Percentiles rank a stretch among this genome's conserved stretches.
phyloP scores from a whole-genome alignment of 2,113 vertebrate species.

The Pachypanchax playfairii region DNA sequence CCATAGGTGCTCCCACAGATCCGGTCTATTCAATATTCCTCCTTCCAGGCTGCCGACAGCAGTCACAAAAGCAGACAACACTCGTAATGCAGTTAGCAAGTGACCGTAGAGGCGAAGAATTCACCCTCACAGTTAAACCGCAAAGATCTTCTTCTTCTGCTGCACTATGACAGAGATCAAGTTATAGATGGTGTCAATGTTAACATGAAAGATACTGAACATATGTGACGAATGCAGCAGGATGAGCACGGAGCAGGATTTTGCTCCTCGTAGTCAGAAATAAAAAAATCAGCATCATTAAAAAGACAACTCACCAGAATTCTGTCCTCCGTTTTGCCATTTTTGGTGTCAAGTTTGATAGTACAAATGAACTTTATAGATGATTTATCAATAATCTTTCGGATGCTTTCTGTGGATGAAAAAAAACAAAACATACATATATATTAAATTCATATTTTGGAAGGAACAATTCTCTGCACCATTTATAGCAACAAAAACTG shows the following conservation, averaged over 20 bases:
- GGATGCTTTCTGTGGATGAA: slow-evolving; percentile 77
- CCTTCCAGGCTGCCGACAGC: slow-evolving; percentile 26
- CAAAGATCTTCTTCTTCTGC: slow-evolving; percentile 6
- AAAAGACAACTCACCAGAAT: slow-evolving; percentile 70
- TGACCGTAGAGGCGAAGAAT: slow-evolving; percentile 1
- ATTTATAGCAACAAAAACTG: no score
- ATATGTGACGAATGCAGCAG: slow-evolving; percentile 38
- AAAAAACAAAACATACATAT: slow-evolving; percentile 1
- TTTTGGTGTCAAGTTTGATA: slow-evolving; percentile 79
- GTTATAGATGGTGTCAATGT: slow-evolving; percentile 23
- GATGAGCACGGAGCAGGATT: slow-evolving; percentile 19
- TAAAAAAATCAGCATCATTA: slow-evolving; percentile 1
- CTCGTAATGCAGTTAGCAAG: slow-evolving; percentile 13
- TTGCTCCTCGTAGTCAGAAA: slow-evolving; percentile 11
- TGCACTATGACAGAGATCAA: slow-evolving; percentile 16
- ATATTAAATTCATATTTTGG: neutral
- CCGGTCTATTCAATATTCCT: slow-evolving; percentile 49
- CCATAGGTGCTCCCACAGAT: slow-evolving; percentile 33
- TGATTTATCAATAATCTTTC: slow-evolving; percentile 78
- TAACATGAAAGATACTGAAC: slow-evolving; percentile 35
- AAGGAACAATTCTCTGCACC: no score
- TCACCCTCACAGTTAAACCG: slow-evolving; percentile 17
- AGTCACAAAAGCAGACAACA: slow-evolving; percentile 7
- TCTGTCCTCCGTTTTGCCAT: slow-evolving; percentile 78
- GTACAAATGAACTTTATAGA: slow-evolving; percentile 77